Evolutionary conservation across 1,140 invertebrate genomes (phyloP).

Genomic region (Neodiprion lecontei): DNA sequence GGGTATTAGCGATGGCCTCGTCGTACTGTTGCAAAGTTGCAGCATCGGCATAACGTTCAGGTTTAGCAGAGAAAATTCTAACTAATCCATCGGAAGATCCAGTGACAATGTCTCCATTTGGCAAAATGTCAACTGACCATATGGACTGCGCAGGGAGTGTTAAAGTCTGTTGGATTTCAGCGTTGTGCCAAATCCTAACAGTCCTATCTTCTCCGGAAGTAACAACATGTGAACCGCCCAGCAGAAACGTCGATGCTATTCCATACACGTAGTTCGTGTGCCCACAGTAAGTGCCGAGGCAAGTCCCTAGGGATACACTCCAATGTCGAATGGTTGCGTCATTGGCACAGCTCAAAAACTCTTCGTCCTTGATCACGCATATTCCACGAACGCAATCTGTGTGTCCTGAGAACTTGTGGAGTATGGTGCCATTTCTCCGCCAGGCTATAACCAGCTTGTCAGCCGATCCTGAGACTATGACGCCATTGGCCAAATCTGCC

Average conservation of each 20-base stretch:
- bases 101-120: conserved; percentile 90
- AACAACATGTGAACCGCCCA: conserved; percentile 60
- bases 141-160: conserved; percentile 84
- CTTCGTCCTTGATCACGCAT: conserved; percentile 69
- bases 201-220: conserved; percentile 88
- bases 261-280: conserved; percentile 84
- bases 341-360: conserved; percentile 90
- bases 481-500: conserved; percentile 66
- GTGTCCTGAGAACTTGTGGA: conserved; percentile 73
- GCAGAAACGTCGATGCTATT: conserved; percentile 47
- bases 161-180: conserved; percentile 74
- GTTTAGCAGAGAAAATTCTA: conserved; percentile 81
- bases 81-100: conserved; percentile 88
- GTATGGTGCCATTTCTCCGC: conserved; percentile 66
- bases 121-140: conserved; percentile 83
- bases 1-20: conserved; percentile 70
- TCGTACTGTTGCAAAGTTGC: conserved; percentile 72
- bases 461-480: conserved; percentile 85
- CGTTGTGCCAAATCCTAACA: conserved; percentile 82
- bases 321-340: conserved; percentile 87
- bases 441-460: conserved; percentile 91
- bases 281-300: conserved; percentile 78
- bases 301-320: conserved; percentile 77
- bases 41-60: conserved; percentile 71
- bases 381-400: conserved; percentile 90